Percentiles rank a stretch among this genome's conserved stretches.
Conservation (phyloP, 2,888 invertebrate genomes). For the Temnothorax ravouxi region DNA sequence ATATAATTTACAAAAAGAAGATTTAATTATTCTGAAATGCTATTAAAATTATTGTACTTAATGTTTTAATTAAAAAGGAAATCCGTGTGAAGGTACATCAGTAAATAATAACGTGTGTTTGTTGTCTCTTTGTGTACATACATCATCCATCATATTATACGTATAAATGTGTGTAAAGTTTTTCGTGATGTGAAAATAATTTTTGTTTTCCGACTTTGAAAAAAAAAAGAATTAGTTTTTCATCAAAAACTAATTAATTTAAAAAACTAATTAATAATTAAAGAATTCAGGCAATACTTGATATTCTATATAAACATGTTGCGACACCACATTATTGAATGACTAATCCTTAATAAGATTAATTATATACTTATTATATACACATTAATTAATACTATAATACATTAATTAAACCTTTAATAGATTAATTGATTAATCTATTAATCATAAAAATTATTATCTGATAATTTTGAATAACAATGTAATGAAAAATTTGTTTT, state of each 20-base stretch:
- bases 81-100: neutral
- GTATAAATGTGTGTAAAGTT: neutral
- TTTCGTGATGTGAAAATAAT: neutral
- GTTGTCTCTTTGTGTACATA: neutral
- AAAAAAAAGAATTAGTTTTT: too few species aligned
- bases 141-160: neutral
- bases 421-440: neutral
- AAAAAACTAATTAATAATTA: too few species aligned
- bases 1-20: neutral
- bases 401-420: too few species aligned
- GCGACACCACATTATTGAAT: neutral
- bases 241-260: too few species aligned
- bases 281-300: neutral
- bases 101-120: conserved; percentile 8
- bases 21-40: neutral
- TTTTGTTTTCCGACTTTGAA: neutral
- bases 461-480: neutral
- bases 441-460: neutral
- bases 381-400: too few species aligned
- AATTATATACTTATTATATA: too few species aligned
- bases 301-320: neutral
- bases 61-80: neutral
- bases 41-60: neutral
- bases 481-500: neutral
- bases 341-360: neutral